Conservation (phyloP, 1,140 invertebrate genomes). For the Asobara japonica region DNA sequence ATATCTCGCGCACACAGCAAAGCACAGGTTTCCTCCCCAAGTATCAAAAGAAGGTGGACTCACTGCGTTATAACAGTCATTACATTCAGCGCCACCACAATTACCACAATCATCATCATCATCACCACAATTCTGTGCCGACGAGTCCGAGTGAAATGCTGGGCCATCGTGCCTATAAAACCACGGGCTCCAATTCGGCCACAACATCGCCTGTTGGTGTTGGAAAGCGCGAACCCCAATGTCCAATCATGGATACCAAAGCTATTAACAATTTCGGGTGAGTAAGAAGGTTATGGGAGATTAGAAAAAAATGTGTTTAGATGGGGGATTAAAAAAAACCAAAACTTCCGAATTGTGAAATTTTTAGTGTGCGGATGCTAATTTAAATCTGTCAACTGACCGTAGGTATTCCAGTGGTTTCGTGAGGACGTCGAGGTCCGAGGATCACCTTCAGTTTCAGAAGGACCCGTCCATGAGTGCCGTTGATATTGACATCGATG, state of each 20-base stretch:
- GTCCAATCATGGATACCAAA: slow-evolving; percentile 34
- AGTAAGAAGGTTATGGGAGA: too few species aligned
- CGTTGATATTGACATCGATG: slow-evolving; percentile 90
- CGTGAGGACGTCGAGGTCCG: slow-evolving; percentile 83
- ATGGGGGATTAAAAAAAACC: too few species aligned
- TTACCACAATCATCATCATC: slow-evolving; percentile 63
- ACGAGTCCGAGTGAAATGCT: slow-evolving; percentile 80
- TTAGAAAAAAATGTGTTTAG: too few species aligned
- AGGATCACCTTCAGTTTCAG: slow-evolving; percentile 85
- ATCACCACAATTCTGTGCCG: slow-evolving; percentile 79
- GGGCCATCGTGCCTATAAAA: slow-evolving; percentile 60
- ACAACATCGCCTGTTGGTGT: slow-evolving; percentile 67
- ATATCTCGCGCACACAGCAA: slow-evolving; percentile 82
- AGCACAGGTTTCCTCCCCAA: slow-evolving; percentile 70
- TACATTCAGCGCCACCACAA: slow-evolving; percentile 55
- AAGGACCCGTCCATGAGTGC: slow-evolving; percentile 80
- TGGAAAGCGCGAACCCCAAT: slow-evolving; percentile 63
- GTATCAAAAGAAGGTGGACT: slow-evolving; percentile 74
- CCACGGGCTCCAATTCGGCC: slow-evolving; percentile 65
- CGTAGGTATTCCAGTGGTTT: slow-evolving; percentile 65
- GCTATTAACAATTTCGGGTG: slow-evolving; percentile 51
- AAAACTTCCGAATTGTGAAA: too few species aligned
- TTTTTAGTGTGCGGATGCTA: too few species aligned
- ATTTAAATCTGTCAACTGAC: too few species aligned
- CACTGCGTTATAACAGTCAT: slow-evolving; percentile 67